These are phyloP conservation scores for Chiroxiphia lanceolata DNA, from an alignment of 2,797 vertebrate genomes.

Conservation along the genomic window DNA sequence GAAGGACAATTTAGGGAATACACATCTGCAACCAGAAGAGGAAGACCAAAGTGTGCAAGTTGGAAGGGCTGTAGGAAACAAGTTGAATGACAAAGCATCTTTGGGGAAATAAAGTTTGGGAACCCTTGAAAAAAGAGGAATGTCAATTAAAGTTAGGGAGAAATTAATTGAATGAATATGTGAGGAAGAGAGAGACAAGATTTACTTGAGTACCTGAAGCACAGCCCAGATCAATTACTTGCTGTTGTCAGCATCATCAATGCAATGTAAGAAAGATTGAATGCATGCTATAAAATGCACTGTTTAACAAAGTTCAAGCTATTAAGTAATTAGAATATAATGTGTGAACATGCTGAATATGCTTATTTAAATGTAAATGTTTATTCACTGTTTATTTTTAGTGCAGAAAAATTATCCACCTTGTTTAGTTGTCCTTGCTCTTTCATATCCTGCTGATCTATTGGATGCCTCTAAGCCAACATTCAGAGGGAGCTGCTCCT, in stretches of 20 bases:
- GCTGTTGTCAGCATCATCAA: conserved; percentile 40
- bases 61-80: background rate
- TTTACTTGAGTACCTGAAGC: conserved; percentile 59
- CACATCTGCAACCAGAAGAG: background rate
- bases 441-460: conserved; percentile 7
- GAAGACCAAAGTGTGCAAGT: background rate
- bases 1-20: background rate
- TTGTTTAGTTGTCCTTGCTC: conserved; percentile 42
- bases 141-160: conserved; percentile 24
- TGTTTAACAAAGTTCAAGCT: conserved; percentile 49
- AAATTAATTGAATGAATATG: conserved; percentile 48
- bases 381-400: conserved; percentile 62
- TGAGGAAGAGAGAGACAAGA: conserved; percentile 7
- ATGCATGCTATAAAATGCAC: conserved; percentile 17
- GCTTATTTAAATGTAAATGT: conserved; percentile 47
- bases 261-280: conserved; percentile 48
- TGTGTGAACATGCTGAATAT: conserved; percentile 46
- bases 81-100: conserved; percentile 22
- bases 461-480: background rate
- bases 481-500: background rate
- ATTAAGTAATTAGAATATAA: conserved; percentile 65
- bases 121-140: conserved; percentile 24
- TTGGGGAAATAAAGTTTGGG: background rate
- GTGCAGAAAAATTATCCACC: background rate
- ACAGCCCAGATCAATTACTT: conserved; percentile 56